These are phyloP conservation scores for Strigops habroptila DNA, from an alignment of 2,113 vertebrate genomes.

Conservation along the genomic window DNA sequence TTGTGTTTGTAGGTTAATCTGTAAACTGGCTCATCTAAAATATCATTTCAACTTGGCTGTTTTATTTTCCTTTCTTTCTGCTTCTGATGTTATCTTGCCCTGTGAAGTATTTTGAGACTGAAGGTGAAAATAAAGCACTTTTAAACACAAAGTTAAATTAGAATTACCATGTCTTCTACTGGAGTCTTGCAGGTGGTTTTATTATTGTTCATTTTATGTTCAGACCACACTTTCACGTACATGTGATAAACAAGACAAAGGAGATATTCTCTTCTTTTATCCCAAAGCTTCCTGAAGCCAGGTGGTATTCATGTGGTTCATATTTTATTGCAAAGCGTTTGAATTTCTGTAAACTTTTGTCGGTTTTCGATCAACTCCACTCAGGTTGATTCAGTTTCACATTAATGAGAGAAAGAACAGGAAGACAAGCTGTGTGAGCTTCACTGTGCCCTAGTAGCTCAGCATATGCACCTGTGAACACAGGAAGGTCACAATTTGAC, in stretches of 20 bases:
- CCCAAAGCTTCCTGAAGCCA: neutral
- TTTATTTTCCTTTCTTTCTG: neutral
- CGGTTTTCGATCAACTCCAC: neutral
- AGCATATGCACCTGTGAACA: neutral
- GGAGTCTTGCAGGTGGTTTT: neutral
- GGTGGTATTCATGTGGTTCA: neutral
- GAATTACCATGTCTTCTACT: neutral
- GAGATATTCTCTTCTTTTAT: neutral
- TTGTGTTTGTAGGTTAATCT: neutral
- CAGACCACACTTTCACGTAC: neutral
- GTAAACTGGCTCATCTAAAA: neutral
- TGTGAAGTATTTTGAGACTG: neutral
- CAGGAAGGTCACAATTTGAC: neutral
- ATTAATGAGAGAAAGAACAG: neutral
- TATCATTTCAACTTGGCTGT: neutral
- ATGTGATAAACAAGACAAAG: neutral
- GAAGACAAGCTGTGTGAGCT: neutral
- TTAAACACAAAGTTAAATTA: neutral
- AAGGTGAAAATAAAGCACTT: neutral
- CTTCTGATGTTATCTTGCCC: neutral
- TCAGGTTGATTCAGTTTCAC: neutral
- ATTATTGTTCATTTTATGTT: neutral
- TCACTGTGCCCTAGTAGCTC: neutral
- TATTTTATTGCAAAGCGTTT: neutral
- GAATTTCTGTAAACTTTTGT: neutral